These are phyloP conservation scores for Tenualosa ilisha DNA, from an alignment of 2,797 vertebrate genomes.

Conservation along the genomic window DNA sequence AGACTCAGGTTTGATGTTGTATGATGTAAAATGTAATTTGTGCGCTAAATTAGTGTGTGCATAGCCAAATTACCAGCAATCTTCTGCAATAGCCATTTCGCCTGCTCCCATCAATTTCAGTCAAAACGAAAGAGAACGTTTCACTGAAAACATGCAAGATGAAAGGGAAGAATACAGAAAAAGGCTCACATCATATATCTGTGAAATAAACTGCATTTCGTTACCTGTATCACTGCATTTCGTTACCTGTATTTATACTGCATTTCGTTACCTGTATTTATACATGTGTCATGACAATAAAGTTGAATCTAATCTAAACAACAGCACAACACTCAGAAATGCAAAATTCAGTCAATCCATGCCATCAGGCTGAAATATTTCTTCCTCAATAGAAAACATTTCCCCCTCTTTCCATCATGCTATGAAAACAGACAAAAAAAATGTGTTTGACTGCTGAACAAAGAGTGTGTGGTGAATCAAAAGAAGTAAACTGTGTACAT, in stretches of 20 bases:
- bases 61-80: constrained; percentile 71
- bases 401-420: background rate
- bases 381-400: background rate
- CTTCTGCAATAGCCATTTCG: constrained; percentile 84
- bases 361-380: background rate
- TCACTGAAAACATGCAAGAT: constrained; percentile 66
- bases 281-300: too few species aligned
- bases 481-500: background rate
- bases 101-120: constrained; percentile 81
- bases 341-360: background rate
- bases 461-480: background rate
- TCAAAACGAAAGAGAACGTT: constrained; percentile 84
- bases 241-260: too few species aligned
- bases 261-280: too few species aligned
- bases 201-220: too few species aligned
- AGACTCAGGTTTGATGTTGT: background rate
- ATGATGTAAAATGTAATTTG: background rate
- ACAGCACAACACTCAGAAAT: background rate
- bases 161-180: background rate
- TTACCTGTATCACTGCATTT: too few species aligned
- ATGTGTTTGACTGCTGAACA: background rate
- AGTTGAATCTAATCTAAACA: too few species aligned
- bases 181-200: background rate
- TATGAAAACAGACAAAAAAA: background rate
- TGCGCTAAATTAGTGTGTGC: background rate